Base-by-base conservation (phyloP, 2,113 vertebrate species). In the Podilymbus podiceps region DNA sequence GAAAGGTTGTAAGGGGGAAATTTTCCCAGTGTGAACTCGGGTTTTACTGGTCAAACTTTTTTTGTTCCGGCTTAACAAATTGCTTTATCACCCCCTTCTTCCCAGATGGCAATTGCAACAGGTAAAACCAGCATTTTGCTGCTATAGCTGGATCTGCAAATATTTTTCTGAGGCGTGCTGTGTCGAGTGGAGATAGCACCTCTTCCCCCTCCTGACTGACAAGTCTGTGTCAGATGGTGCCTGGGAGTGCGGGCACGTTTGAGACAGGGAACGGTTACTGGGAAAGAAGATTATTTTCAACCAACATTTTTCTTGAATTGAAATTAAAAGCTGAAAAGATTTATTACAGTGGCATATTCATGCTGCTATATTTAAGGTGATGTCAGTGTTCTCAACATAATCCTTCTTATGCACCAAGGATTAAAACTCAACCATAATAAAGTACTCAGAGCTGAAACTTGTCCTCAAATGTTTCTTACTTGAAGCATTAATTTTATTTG, bases 281-380 rank as follows among this genome's bases (percentile, higher is more conserved):
- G 60, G 64, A 67, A n/a, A 75, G 33, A 85, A 88, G 73, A 90
- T 85, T 85, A 92, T 96, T 96, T 95, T 79, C 42, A 46, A 92
- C 58, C 66, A 69, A 47, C 35, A 38, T 89, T 85, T 72, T 79
- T 88, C 66, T 44, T 66, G 73, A 95, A 92, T 76, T 66, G 71
- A 96, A 96, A 97, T 95, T 64, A 87, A 93, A 90, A 95, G 49
- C 77, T 92, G 92, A 40, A 89, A 89, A 96, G 95, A 95, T 97
- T 95, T 95, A 97, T 96, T 89, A 73, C 77, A 55, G 90, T 11
- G 31, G 66, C 91, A 73, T 76, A 92, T 95, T 95, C 92, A 30
- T 52, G 89, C 77, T 94, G 77, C 90, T 97, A 64, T 97, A 97
- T 97, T 95, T 97, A 89, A 95, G 90, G 94, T 89, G 94, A 79